Conservation (phyloP, 1,140 invertebrate genomes). For the Eubasilissa regina region DNA sequence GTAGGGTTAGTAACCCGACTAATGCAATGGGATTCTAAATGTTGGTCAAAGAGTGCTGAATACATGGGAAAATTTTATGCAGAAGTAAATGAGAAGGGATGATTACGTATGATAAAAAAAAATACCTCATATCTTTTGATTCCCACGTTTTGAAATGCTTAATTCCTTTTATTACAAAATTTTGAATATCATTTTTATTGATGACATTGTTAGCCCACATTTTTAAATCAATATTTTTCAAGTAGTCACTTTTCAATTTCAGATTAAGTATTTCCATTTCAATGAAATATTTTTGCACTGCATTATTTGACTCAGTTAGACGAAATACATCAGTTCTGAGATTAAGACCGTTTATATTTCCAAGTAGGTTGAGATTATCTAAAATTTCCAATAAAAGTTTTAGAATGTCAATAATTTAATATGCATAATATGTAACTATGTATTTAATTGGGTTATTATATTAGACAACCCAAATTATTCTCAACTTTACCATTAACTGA, state of each 20-base stretch:
- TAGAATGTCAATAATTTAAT: too few relatives aligned
- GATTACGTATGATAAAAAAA: not conserved
- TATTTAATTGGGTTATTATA: too few relatives aligned
- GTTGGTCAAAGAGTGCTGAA: too few relatives aligned
- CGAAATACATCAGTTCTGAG: constrained; percentile 37
- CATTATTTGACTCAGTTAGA: constrained; percentile 3
- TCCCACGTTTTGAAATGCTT: not conserved
- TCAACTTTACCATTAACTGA: constrained; percentile 23
- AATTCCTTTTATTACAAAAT: not conserved
- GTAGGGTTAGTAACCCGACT: too few relatives aligned
- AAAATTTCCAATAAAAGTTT: not conserved
- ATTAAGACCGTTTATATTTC: constrained; percentile 50
- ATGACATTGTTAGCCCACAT: constrained; percentile 22
- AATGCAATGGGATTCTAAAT: too few relatives aligned
- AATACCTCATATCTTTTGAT: constrained; percentile 10
- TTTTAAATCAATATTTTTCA: constrained; percentile 35
- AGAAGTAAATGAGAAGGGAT: too few relatives aligned
- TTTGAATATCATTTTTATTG: constrained; percentile 11
- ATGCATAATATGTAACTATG: too few relatives aligned
- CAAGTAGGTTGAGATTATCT: constrained; percentile 40
- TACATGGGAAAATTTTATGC: too few relatives aligned
- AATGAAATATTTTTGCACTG: not conserved
- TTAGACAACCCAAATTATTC: too few relatives aligned
- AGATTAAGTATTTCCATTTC: constrained; percentile 16
- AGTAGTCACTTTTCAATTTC: not conserved